phyloP scores from a whole-genome alignment of 2,888 invertebrate species.

The Arctia plantaginis region DNA sequence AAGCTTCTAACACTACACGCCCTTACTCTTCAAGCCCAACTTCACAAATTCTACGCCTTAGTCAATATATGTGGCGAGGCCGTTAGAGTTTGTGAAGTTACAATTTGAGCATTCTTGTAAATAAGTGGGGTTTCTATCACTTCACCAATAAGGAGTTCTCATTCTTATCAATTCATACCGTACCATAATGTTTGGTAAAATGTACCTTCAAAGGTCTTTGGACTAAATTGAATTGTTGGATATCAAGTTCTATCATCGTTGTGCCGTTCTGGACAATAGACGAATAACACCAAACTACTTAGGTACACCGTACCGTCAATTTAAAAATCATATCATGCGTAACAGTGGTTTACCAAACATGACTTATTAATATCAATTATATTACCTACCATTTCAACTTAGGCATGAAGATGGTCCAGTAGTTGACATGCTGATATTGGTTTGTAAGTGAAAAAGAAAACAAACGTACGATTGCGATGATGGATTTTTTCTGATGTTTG shows the following conservation, averaged over 20 bases:
- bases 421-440: not conserved
- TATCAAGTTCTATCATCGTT: slow-evolving; percentile 17
- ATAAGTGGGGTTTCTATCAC: too few relatives aligned
- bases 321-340: not conserved
- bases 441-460: not conserved
- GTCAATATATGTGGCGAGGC: too few relatives aligned
- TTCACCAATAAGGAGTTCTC: not conserved
- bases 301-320: slow-evolving; percentile 4
- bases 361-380: not conserved
- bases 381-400: not conserved
- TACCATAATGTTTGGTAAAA: not conserved
- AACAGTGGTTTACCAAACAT: not conserved
- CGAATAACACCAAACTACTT: slow-evolving; percentile 14
- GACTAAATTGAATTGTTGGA: slow-evolving; percentile 9
- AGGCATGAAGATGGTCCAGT: not conserved
- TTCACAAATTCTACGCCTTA: too few relatives aligned
- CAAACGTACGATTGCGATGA: not conserved
- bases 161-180: not conserved
- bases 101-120: too few relatives aligned
- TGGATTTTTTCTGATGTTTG: not conserved
- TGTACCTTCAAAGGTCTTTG: slow-evolving; percentile 8
- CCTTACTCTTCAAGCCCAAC: too few relatives aligned
- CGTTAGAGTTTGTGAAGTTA: too few relatives aligned
- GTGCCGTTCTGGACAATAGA: slow-evolving; percentile 17
- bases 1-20: too few relatives aligned